A percentile compares a stretch with the other conserved stretches of the same genome.
These are phyloP conservation scores for Mallotus villosus DNA, from an alignment of 2,797 vertebrate species.

Conservation along the genomic window DNA sequence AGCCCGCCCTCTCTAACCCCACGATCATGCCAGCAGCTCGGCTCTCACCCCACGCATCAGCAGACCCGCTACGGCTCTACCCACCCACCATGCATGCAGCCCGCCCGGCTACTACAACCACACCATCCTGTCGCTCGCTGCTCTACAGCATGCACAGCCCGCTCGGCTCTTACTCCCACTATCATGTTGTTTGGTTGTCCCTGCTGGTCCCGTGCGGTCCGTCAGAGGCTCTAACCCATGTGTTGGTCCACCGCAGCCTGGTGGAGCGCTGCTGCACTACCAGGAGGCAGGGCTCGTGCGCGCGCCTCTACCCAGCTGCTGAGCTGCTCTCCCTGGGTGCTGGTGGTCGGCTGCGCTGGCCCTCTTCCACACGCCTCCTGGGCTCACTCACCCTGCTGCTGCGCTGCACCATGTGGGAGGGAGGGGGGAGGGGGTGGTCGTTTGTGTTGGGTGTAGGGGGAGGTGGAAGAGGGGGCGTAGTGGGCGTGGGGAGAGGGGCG, in stretches of 20 bases:
- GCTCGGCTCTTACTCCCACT: no score
- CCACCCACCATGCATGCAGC: no score
- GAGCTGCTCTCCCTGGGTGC: slow-evolving; percentile 88
- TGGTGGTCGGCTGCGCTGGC: slow-evolving; percentile 79
- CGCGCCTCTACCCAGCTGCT: slow-evolving; percentile 69
- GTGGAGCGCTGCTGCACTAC: slow-evolving; percentile 81
- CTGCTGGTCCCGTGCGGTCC: neutral
- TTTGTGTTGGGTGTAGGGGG: neutral
- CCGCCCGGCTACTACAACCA: no score
- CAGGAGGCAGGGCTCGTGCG: slow-evolving; percentile 80
- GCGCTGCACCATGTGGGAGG: slow-evolving; percentile 84
- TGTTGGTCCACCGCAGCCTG: slow-evolving; percentile 76
- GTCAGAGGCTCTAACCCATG: neutral
- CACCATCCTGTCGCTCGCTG: no score
- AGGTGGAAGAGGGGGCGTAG: no score
- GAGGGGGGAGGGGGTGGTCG: neutral
- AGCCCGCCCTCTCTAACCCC: no score
- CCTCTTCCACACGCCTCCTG: slow-evolving; percentile 82
- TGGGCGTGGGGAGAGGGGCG: no score
- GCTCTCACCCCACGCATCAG: no score
- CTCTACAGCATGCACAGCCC: no score
- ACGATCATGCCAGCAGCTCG: no score
- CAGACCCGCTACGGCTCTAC: no score
- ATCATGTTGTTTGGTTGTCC: no score
- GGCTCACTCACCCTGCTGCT: slow-evolving; percentile 76